Conservation (phyloP, 2,888 invertebrate species). For the Sarcophaga carnaria region DNA sequence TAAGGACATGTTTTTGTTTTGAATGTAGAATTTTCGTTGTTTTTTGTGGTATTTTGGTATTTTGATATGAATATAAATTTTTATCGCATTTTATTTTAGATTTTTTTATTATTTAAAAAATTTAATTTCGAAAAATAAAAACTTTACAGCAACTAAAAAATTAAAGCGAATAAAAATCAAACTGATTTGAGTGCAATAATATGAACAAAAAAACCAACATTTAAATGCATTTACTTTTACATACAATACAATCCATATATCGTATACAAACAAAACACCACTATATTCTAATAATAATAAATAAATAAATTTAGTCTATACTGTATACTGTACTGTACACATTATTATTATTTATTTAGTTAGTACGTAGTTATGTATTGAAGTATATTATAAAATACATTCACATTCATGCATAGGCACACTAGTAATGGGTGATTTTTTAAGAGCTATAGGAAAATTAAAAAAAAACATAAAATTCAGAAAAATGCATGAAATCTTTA, state of each 20-base stretch:
- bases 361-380: too few relatives aligned
- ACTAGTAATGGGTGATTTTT: too few relatives aligned
- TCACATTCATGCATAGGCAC: too few relatives aligned
- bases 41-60: too few relatives aligned
- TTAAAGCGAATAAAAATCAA: constrained; percentile 29
- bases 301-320: neutral
- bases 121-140: neutral
- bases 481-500: too few relatives aligned
- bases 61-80: too few relatives aligned
- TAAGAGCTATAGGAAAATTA: too few relatives aligned
- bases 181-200: constrained; percentile 62
- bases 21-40: too few relatives aligned
- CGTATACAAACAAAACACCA: too few relatives aligned
- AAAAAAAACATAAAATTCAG: too few relatives aligned
- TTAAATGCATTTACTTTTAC: constrained; percentile 55
- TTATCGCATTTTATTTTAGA: neutral
- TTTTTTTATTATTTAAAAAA: neutral
- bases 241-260: constrained; percentile 27
- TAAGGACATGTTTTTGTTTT: neutral
- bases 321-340: neutral
- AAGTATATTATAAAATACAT: too few relatives aligned
- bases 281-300: neutral
- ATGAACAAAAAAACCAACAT: neutral
- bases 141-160: neutral
- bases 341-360: neutral